phyloP scores from a whole-genome alignment of 2,888 invertebrate species.

The Xanthorhoe designata region DNA sequence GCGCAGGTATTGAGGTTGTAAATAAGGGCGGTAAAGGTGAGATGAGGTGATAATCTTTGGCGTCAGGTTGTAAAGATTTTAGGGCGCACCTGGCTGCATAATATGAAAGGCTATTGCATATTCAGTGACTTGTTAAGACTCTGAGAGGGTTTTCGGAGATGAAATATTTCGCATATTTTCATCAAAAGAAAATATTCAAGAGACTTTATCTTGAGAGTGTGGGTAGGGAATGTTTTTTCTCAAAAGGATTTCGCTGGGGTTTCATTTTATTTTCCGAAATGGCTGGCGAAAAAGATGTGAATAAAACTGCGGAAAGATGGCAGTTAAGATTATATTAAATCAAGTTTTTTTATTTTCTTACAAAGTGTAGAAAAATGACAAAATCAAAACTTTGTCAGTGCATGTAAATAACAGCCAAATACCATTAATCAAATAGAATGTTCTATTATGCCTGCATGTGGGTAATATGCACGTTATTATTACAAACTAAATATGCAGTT shows the following conservation, averaged over 20 bases:
- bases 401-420: too few relatives aligned
- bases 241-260: neutral
- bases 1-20: slow-evolving; percentile 36
- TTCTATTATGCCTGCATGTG: too few relatives aligned
- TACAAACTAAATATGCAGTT: too few relatives aligned
- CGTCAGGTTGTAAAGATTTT: slow-evolving; percentile 38
- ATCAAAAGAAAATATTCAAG: neutral
- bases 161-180: neutral
- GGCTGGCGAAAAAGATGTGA: neutral
- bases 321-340: neutral
- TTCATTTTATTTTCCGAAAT: neutral
- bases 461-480: too few relatives aligned
- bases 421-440: too few relatives aligned
- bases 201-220: neutral
- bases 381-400: too few relatives aligned
- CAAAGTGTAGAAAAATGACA: too few relatives aligned
- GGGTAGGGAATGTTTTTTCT: neutral
- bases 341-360: neutral
- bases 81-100: slow-evolving; percentile 42
- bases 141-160: slow-evolving; percentile 2
- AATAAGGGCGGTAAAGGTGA: slow-evolving; percentile 28
- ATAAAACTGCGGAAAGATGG: neutral
- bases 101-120: slow-evolving; percentile 33
- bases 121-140: slow-evolving; percentile 24
- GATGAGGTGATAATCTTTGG: slow-evolving; percentile 45